Conservation (phyloP, 2,797 vertebrate genomes). For the Craterocephalus amniculus region DNA sequence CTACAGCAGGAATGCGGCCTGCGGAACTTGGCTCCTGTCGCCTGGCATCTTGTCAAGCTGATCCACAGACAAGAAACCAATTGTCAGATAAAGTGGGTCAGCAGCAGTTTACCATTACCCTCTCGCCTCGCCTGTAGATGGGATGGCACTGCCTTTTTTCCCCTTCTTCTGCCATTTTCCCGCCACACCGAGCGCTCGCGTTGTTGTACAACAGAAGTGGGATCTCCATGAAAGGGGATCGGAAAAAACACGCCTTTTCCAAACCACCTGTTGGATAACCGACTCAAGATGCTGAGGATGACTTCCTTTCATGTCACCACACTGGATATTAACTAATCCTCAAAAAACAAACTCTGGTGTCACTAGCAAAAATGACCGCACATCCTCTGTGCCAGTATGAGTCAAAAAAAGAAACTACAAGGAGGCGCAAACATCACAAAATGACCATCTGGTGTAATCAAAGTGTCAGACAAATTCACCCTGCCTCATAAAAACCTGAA, state of each 20-base stretch:
- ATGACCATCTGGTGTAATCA: slow-evolving; percentile 70
- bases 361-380: slow-evolving; percentile 46
- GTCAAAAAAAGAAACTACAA: slow-evolving; percentile 20
- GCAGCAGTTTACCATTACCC: slow-evolving; percentile 85
- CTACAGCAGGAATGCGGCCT: slow-evolving; percentile 82
- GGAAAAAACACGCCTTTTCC: slow-evolving; percentile 35
- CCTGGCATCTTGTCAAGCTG: slow-evolving; percentile 88
- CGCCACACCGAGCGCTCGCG: slow-evolving; percentile 56
- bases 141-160: slow-evolving; percentile 67
- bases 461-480: slow-evolving; percentile 63
- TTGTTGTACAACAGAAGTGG: slow-evolving; percentile 31
- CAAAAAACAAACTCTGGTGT: slow-evolving; percentile 49
- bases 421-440: slow-evolving; percentile 35
- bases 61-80: slow-evolving; percentile 88
- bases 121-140: slow-evolving; percentile 77
- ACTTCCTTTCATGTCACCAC: slow-evolving; percentile 63
- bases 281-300: slow-evolving; percentile 61
- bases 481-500: slow-evolving; percentile 48
- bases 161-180: slow-evolving; percentile 71
- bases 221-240: slow-evolving; percentile 28
- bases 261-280: slow-evolving; percentile 70
- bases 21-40: slow-evolving; percentile 86
- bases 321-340: slow-evolving; percentile 39
- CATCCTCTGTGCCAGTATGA: slow-evolving; percentile 37
- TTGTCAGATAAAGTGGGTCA: slow-evolving; percentile 91